Conservation (phyloP, 2,113 vertebrate genomes). For the Rhombomys opimus region DNA sequence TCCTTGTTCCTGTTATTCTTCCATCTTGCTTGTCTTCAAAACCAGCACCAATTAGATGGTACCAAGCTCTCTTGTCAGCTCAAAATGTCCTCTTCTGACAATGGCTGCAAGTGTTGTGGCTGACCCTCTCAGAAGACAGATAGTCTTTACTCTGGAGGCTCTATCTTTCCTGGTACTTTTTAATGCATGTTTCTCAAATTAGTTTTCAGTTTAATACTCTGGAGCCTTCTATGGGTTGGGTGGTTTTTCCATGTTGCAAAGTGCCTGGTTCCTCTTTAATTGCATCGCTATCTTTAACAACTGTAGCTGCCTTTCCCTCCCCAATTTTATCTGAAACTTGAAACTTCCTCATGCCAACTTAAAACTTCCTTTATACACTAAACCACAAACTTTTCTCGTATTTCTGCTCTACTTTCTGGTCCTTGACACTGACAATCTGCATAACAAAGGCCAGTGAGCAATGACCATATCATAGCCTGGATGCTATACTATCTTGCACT, state of each 20-base stretch:
- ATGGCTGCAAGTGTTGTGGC: background rate
- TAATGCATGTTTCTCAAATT: background rate
- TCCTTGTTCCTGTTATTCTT: background rate
- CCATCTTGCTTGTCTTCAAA: background rate
- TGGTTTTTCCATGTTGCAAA: background rate
- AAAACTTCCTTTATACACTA: background rate
- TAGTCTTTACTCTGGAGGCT: background rate
- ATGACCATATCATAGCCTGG: background rate
- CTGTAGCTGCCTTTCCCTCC: background rate
- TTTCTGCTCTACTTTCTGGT: background rate
- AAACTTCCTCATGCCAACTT: background rate
- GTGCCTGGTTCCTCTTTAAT: background rate
- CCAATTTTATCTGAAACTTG: background rate
- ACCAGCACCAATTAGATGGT: background rate
- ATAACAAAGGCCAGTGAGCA: background rate
- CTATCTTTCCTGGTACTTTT: background rate
- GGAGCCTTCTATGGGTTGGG: background rate
- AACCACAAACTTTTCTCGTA: background rate
- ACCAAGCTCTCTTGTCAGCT: background rate
- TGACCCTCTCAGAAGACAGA: background rate
- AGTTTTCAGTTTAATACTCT: background rate
- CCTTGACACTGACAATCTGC: too few relatives aligned
- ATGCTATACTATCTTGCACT: background rate
- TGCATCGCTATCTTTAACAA: background rate
- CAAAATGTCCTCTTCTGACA: background rate